Conservation (phyloP, 1,140 invertebrate genomes). For the Camponotus floridanus region DNA sequence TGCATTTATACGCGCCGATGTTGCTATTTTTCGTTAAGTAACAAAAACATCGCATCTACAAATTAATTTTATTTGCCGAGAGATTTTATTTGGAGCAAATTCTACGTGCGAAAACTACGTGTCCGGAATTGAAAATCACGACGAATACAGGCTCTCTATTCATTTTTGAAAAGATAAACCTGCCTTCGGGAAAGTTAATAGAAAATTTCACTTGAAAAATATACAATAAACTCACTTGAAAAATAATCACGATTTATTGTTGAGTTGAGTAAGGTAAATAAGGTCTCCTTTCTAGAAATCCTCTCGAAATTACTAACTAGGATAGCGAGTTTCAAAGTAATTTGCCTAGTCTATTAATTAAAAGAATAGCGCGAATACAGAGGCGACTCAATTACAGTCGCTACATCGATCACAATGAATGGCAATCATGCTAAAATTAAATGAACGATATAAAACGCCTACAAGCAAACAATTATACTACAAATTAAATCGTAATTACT, state of each 20-base stretch:
- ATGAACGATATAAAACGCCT: not conserved
- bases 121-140: conserved; percentile 18
- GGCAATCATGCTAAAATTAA: conserved; percentile 27
- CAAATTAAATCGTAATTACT: not conserved
- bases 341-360: conserved; percentile 20
- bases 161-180: conserved; percentile 10
- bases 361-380: conserved; percentile 5
- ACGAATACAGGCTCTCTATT: not conserved
- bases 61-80: conserved; percentile 6
- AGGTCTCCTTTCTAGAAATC: not conserved
- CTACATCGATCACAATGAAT: conserved; percentile 11
- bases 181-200: conserved; percentile 2
- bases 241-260: conserved; percentile 11
- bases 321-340: conserved; percentile 24
- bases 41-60: not conserved
- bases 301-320: conserved; percentile 3
- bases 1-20: not conserved
- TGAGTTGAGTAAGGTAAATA: not conserved
- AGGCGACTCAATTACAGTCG: conserved; percentile 15
- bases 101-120: too few species aligned
- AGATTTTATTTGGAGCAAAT: not conserved
- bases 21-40: not conserved
- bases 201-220: conserved; percentile 18
- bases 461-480: not conserved
- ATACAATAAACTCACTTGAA: conserved; percentile 7